A percentile compares a stretch with the other conserved stretches of the same genome.
These are phyloP conservation scores for Squalus acanthias DNA, from an alignment of 2,797 vertebrate species.

Conservation along the genomic window DNA sequence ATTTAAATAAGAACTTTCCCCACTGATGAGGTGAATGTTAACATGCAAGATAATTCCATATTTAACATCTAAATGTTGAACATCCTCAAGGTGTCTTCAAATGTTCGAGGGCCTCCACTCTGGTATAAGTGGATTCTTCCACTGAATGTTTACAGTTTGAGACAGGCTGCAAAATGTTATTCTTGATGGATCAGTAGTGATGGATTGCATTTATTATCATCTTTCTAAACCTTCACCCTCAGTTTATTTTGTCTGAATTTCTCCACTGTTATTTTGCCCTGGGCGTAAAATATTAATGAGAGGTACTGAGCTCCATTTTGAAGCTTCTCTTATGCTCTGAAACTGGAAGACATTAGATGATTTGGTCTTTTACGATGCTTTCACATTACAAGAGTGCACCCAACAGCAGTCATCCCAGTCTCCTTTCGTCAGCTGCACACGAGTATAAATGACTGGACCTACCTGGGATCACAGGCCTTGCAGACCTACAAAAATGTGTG, in stretches of 20 bases:
- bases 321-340: neutral
- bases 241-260: neutral
- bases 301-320: neutral
- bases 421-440: neutral
- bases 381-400: neutral
- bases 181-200: neutral
- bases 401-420: neutral
- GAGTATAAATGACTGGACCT: neutral
- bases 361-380: neutral
- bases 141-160: neutral
- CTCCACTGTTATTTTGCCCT: neutral
- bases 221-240: neutral
- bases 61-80: neutral
- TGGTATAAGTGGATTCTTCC: neutral
- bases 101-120: neutral
- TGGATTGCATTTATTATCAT: neutral
- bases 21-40: neutral
- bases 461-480: no score
- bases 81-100: neutral
- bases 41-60: neutral
- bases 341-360: neutral
- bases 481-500: neutral
- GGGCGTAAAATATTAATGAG: neutral
- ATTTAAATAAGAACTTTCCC: neutral
- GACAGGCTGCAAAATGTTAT: neutral